Evolutionary conservation across 2,113 vertebrate genomes (phyloP).

Genomic region (Stictonetta naevosa): DNA sequence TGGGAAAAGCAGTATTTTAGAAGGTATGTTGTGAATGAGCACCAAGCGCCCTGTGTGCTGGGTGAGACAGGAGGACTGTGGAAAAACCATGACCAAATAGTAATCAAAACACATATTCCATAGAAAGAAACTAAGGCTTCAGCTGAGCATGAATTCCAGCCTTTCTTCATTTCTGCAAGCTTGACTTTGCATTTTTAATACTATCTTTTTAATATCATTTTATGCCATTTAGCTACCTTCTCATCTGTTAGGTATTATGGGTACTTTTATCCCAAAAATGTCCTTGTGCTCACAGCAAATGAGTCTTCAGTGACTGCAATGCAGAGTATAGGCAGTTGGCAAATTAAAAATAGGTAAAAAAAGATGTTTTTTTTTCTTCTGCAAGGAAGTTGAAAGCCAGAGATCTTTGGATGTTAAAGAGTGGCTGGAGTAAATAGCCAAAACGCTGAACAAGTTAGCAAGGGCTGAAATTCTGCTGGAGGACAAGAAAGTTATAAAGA

Average conservation of each 20-base stretch:
- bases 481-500: neutral
- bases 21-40: neutral
- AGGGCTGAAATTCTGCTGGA: neutral
- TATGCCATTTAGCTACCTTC: neutral
- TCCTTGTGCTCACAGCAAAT: neutral
- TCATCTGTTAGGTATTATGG: neutral
- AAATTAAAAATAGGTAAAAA: slow-evolving; percentile 17
- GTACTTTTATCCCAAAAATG: neutral
- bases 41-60: neutral
- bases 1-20: neutral
- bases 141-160: neutral
- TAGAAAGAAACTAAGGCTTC: neutral
- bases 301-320: neutral
- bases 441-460: neutral
- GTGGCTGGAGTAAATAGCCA: neutral
- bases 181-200: neutral
- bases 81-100: neutral
- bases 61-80: neutral
- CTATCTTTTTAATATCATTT: neutral
- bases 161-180: neutral
- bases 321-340: neutral
- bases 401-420: neutral
- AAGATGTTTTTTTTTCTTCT: neutral
- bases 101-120: neutral
- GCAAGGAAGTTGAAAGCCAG: neutral